Conservation (phyloP, 2,888 invertebrate genomes). For the Malthinus flaveolus region DNA sequence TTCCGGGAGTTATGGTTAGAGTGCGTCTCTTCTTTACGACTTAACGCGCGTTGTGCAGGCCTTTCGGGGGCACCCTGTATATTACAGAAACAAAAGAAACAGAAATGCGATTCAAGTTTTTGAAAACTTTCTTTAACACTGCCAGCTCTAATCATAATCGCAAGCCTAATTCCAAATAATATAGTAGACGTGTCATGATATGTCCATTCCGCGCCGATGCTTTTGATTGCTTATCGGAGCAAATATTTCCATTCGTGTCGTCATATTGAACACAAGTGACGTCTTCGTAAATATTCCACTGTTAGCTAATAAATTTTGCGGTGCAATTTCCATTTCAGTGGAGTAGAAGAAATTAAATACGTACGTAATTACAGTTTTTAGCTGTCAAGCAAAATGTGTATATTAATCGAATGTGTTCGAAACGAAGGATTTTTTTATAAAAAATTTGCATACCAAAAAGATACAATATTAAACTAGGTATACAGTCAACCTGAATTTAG, state of each 20-base stretch:
- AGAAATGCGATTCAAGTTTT: slow-evolving; percentile 13
- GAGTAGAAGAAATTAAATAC: too few relatives aligned
- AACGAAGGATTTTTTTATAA: background rate
- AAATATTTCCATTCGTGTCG: slow-evolving; percentile 23
- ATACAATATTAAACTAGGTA: slow-evolving; percentile 37
- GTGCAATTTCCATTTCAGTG: too few relatives aligned
- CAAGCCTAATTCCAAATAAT: slow-evolving; percentile 21
- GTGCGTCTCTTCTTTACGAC: too few relatives aligned
- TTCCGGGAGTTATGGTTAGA: too few relatives aligned
- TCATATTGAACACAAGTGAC: slow-evolving; percentile 21
- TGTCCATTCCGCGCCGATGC: slow-evolving; percentile 22
- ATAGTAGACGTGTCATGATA: slow-evolving; percentile 28
- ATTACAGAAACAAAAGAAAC: background rate
- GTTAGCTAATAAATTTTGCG: background rate
- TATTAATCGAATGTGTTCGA: too few relatives aligned
- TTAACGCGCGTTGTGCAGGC: too few relatives aligned
- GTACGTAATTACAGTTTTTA: too few relatives aligned
- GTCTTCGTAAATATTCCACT: slow-evolving; percentile 16
- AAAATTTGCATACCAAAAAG: slow-evolving; percentile 15
- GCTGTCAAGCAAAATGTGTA: too few relatives aligned
- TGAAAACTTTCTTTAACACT: slow-evolving; percentile 8
- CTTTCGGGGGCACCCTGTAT: too few relatives aligned
- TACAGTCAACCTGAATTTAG: slow-evolving; percentile 39
- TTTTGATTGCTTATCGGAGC: slow-evolving; percentile 24
- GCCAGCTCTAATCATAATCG: slow-evolving; percentile 24